Evolutionary conservation across 2,113 vertebrate species (phyloP), one percentile per base, ranked within the genome.

Genomic region (Eolophus roseicapilla): DNA sequence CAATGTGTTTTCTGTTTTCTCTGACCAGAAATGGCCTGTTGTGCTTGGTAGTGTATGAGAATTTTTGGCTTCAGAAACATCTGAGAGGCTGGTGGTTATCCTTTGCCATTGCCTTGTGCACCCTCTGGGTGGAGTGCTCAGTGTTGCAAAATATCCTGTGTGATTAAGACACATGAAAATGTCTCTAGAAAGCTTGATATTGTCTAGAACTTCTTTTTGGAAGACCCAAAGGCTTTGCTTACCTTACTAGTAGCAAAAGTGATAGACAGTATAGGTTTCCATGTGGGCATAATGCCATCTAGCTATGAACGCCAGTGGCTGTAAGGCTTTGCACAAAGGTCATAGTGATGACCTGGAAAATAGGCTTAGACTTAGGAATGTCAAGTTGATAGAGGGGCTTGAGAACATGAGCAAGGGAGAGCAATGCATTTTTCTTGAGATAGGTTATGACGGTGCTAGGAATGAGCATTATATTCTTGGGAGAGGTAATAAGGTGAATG

Each of bases 301-400:
- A 83, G 50, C 50, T 87, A 39, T 89, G 87, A 91, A 92, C 83
- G 79, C 46, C 43, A 59, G 43, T 79, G 62, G 33, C 19, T 90
- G 24, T 71, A 85, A 89, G 46, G 83, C 50, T 94, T 96, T 88
- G 43, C 86, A 27, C 41, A 91, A 81, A 68, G 68, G 92, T 81
- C 75, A 8, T 35, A 25, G 44, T 31, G 49, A 31, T 91, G 86
- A 93, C 83, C 81, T 93, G 83, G 90, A 93, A 97, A 97, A 96
- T 50, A 93, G 68, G 81, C 94, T 96, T 96, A 95, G 46, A 55
- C 31, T 63, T 88, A 70, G 60, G 76, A 83, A 93, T 95, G 50
- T 86, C 77, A 91, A 1, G 67, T 94, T 95, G 84, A 74, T 93
- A 67, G 53, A 83, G 50, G 77, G 64, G n/a, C 53, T 69, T 91